Percentiles rank a stretch among this genome's conserved stretches.
phyloP scores from a whole-genome alignment of 2,113 vertebrate species.

The Eudyptes chrysolophus region DNA sequence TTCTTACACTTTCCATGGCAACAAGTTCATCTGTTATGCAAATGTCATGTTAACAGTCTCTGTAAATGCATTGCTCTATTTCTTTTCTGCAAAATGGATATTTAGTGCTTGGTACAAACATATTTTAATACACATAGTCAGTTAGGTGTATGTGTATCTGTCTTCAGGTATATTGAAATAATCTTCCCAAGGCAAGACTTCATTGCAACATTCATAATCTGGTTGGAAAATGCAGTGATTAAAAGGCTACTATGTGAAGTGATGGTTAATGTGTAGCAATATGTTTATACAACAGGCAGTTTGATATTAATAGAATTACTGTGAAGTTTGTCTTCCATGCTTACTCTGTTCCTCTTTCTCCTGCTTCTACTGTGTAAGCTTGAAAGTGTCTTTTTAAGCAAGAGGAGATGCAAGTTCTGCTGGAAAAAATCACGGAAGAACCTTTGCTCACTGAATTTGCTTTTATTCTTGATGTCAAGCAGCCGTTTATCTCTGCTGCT shows the following conservation, averaged over 20 bases:
- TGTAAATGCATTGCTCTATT: not conserved
- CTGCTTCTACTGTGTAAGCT: not conserved
- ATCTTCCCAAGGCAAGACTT: not conserved
- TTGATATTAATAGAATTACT: not conserved
- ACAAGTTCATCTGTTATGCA: constrained; percentile 46
- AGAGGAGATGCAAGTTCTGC: not conserved
- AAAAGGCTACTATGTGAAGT: not conserved
- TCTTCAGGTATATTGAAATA: not conserved
- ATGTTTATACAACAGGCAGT: not conserved
- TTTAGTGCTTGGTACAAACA: not conserved
- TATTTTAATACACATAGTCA: not conserved
- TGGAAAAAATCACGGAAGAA: not conserved
- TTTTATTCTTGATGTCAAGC: not conserved
- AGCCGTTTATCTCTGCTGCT: not conserved
- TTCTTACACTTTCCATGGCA: constrained; percentile 35
- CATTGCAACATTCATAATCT: not conserved
- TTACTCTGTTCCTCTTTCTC: not conserved
- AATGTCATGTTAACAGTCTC: not conserved
- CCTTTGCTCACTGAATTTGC: not conserved
- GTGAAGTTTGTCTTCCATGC: not conserved
- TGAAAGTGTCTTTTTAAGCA: not conserved
- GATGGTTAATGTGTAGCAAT: not conserved
- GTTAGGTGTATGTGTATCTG: not conserved
- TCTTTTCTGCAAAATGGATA: not conserved
- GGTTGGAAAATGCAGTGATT: not conserved